phyloP scores from a whole-genome alignment of 2,888 invertebrate species.

The Petrolisthes cinctipes region DNA sequence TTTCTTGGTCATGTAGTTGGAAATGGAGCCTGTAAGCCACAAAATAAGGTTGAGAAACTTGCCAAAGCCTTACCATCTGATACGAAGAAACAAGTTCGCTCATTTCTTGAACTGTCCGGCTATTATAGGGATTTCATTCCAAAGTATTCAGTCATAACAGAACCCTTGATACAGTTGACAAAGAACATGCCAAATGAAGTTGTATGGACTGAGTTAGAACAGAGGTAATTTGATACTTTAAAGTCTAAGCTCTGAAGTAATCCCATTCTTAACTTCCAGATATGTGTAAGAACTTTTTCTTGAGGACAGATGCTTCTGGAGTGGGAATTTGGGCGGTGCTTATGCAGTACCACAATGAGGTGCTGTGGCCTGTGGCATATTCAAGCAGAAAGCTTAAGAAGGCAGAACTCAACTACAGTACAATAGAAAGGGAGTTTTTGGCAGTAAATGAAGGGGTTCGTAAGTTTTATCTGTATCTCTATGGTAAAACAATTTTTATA shows the following conservation, averaged over 20 bases:
- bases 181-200: not conserved
- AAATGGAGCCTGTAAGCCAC: not conserved
- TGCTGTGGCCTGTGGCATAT: not conserved
- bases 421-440: conserved; percentile 1
- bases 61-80: not conserved
- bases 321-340: conserved; percentile 3
- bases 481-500: not conserved
- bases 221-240: not conserved
- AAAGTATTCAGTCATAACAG: not conserved
- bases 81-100: not conserved
- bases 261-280: not conserved
- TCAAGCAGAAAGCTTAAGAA: not conserved
- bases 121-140: not conserved
- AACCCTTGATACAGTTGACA: not conserved
- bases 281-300: not conserved
- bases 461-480: not conserved
- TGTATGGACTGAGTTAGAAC: not conserved
- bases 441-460: not conserved
- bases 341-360: not conserved
- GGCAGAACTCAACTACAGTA: conserved; percentile 5
- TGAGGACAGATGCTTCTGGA: conserved; percentile 3
- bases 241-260: not conserved
- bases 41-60: not conserved
- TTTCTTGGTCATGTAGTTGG: not conserved
- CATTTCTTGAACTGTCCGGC: not conserved